Evolutionary conservation across 2,113 vertebrate genomes (phyloP).

Genomic region (Erinaceus europaeus): DNA sequence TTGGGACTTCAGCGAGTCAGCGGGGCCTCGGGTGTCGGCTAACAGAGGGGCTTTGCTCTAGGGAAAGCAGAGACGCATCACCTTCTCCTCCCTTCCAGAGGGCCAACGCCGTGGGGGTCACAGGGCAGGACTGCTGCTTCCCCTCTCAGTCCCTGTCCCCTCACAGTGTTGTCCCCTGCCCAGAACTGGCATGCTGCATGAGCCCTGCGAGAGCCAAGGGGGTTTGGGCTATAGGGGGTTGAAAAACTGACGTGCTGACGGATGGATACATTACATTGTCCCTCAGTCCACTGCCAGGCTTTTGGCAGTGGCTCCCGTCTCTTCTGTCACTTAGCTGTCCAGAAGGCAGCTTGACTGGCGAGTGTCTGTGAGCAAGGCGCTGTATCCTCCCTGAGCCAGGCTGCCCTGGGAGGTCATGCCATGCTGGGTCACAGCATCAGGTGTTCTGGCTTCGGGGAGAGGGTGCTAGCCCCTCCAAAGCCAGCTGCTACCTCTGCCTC

Average conservation of each 20-base stretch:
- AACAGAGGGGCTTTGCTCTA: not conserved
- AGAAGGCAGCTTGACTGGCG: not conserved
- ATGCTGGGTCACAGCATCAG: not conserved
- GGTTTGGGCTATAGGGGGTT: not conserved
- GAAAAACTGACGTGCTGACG: not conserved
- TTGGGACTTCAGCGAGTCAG: not conserved
- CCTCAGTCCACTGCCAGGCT: not conserved
- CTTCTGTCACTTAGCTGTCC: not conserved
- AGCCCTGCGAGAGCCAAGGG: no score
- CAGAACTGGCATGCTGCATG: not conserved
- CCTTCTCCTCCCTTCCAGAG: not conserved
- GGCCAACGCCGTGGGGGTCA: not conserved
- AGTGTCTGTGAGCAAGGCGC: not conserved
- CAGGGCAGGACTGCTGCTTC: not conserved
- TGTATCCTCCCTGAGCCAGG: accelerated
- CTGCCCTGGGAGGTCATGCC: not conserved
- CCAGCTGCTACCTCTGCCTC: not conserved
- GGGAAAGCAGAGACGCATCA: not conserved
- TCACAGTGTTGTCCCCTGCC: not conserved
- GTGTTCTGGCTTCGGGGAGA: not conserved
- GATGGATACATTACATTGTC: not conserved
- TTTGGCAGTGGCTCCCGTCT: not conserved
- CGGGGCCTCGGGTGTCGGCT: no score
- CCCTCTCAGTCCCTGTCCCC: not conserved
- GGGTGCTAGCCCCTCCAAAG: not conserved